Percentiles rank a stretch among this genome's conserved stretches.
These are phyloP conservation scores for Kryptopterus vitreolus DNA, from an alignment of 2,797 vertebrate species.

Conservation along the genomic window DNA sequence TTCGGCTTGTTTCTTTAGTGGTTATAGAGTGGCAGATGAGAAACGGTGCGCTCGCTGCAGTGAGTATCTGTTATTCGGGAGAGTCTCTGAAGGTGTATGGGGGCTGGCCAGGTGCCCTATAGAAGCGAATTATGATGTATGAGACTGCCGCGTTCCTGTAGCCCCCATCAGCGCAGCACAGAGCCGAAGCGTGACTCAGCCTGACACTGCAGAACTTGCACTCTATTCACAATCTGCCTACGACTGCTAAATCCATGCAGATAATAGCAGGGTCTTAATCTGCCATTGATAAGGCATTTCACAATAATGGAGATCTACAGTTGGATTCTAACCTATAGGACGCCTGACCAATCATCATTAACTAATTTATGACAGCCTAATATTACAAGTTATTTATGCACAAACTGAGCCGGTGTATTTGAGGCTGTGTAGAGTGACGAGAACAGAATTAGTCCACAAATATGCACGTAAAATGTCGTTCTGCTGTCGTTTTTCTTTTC, in stretches of 20 bases:
- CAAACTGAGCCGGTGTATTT: background rate
- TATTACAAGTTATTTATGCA: background rate
- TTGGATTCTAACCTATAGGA: background rate
- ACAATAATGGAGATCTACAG: background rate
- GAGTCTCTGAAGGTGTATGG: constrained; percentile 43
- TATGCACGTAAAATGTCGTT: background rate
- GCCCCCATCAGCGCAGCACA: constrained; percentile 64
- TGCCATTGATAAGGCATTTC: constrained; percentile 13
- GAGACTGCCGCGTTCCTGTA: constrained; percentile 55
- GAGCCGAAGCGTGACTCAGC: constrained; percentile 67
- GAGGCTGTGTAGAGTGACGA: background rate
- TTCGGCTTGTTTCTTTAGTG: background rate
- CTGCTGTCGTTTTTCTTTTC: background rate
- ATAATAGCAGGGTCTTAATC: constrained; percentile 12
- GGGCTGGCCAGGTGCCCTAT: constrained; percentile 49
- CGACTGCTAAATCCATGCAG: constrained; percentile 17
- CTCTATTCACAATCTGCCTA: constrained; percentile 28
- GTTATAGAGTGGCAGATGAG: constrained; percentile 17
- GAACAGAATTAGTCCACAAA: background rate
- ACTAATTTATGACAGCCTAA: background rate
- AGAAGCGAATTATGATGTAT: constrained; percentile 66
- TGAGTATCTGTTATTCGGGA: constrained; percentile 59
- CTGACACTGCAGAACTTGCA: constrained; percentile 64
- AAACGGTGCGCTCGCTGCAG: constrained; percentile 59
- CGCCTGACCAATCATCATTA: background rate